phyloP scores from a whole-genome alignment of 2,113 vertebrate genomes.

The Caranx melampygus region DNA sequence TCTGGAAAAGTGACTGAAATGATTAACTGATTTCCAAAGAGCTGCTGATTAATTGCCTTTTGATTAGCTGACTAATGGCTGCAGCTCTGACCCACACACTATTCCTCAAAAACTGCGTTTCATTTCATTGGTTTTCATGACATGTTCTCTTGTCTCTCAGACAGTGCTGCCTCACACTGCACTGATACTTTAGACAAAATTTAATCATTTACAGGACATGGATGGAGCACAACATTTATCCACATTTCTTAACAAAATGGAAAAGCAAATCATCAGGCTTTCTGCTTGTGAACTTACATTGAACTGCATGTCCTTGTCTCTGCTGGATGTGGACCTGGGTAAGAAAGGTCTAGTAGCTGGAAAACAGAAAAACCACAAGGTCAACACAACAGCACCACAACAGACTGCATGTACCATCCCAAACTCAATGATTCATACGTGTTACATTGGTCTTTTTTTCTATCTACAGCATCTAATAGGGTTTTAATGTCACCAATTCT shows the following conservation, averaged over 20 bases:
- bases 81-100: too few species aligned
- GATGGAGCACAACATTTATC: neutral
- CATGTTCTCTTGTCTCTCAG: neutral
- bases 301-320: constrained; percentile 74
- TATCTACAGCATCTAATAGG: neutral
- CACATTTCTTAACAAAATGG: neutral
- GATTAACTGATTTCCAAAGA: neutral
- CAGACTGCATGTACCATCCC: neutral
- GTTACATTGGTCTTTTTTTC: neutral
- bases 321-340: constrained; percentile 61
- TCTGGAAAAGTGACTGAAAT: neutral
- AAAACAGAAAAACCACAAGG: constrained; percentile 49
- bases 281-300: constrained; percentile 68
- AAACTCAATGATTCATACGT: neutral
- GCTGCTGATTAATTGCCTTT: neutral
- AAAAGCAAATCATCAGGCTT: constrained; percentile 17
- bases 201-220: neutral
- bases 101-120: neutral
- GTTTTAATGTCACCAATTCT: neutral
- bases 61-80: neutral
- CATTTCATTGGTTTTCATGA: neutral
- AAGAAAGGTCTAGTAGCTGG: constrained; percentile 60
- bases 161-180: neutral
- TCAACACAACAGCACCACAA: constrained; percentile 36
- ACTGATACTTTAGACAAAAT: neutral